Percentiles rank a stretch among this genome's conserved stretches.
Conservation (phyloP, 2,888 invertebrate species). For the Apantesis nais region DNA sequence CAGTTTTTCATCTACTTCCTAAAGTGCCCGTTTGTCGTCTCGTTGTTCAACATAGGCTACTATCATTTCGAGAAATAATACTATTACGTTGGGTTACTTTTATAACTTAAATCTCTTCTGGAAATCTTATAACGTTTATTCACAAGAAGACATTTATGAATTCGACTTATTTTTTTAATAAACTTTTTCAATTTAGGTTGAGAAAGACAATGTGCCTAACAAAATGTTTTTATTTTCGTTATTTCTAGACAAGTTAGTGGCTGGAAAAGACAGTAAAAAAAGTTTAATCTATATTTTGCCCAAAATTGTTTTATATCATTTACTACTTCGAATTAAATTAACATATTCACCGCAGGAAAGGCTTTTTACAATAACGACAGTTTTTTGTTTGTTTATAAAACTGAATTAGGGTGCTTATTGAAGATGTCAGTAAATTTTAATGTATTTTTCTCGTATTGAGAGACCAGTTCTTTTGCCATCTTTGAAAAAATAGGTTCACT, state of each 20-base stretch:
- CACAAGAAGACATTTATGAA: too few species aligned
- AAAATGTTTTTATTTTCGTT: too few species aligned
- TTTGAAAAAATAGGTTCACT: neutral
- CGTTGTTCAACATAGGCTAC: too few species aligned
- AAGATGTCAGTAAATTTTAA: conserved; percentile 15
- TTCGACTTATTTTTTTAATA: too few species aligned
- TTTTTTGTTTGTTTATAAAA: conserved; percentile 16
- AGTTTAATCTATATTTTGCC: neutral
- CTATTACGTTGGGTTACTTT: too few species aligned
- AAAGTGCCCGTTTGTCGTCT: too few species aligned
- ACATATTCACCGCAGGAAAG: neutral
- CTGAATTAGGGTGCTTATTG: conserved; percentile 24
- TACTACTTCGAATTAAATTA: neutral
- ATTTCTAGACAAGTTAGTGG: too few species aligned
- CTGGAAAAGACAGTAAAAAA: neutral
- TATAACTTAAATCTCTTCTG: too few species aligned
- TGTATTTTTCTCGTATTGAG: conserved; percentile 9
- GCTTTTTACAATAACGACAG: neutral
- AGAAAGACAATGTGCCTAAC: neutral
- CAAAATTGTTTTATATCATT: neutral
- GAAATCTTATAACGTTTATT: too few species aligned
- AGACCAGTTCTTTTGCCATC: neutral
- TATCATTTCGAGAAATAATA: too few species aligned
- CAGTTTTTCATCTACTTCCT: too few species aligned
- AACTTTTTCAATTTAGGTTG: neutral